A percentile compares a stretch with the other conserved stretches of the same genome.
Conservation (phyloP, 2,888 invertebrate genomes). For the Sphinx pinastri region DNA sequence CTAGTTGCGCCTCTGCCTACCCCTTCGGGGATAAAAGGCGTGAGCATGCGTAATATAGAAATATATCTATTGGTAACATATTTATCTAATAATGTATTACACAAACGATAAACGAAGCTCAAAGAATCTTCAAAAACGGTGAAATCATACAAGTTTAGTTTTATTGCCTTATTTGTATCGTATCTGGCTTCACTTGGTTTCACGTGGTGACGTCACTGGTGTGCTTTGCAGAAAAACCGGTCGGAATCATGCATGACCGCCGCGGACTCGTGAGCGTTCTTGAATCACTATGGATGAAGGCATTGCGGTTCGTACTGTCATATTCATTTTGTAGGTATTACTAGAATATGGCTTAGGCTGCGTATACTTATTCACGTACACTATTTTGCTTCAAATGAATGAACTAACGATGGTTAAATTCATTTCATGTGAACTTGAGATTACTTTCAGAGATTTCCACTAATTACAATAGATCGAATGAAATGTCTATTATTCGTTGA, state of each 20-base stretch:
- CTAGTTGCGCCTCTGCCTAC: too few relatives aligned
- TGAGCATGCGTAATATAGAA: neutral
- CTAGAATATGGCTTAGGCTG: neutral
- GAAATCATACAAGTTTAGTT: slow-evolving; percentile 47
- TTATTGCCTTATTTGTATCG: slow-evolving; percentile 59
- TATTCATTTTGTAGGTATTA: slow-evolving; percentile 9
- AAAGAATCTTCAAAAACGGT: slow-evolving; percentile 38
- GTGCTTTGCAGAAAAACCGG: slow-evolving; percentile 73
- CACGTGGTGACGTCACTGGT: slow-evolving; percentile 66
- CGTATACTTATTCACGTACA: neutral
- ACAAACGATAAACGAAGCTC: neutral
- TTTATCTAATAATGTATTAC: neutral
- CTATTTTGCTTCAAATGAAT: neutral
- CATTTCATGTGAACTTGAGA: too few relatives aligned
- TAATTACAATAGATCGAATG: neutral
- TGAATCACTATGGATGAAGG: slow-evolving; percentile 61
- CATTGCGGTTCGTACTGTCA: slow-evolving; percentile 48
- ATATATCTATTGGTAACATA: neutral
- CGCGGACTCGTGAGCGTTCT: slow-evolving; percentile 67
- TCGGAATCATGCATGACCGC: slow-evolving; percentile 70
- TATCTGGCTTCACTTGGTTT: slow-evolving; percentile 51
- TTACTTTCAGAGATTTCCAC: too few relatives aligned
- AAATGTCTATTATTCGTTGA: slow-evolving; percentile 21
- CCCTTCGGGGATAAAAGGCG: too few relatives aligned
- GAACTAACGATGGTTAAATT: neutral